phyloP scores from a whole-genome alignment of 2,113 vertebrate genomes.

The Oreotrochilus melanogaster region DNA sequence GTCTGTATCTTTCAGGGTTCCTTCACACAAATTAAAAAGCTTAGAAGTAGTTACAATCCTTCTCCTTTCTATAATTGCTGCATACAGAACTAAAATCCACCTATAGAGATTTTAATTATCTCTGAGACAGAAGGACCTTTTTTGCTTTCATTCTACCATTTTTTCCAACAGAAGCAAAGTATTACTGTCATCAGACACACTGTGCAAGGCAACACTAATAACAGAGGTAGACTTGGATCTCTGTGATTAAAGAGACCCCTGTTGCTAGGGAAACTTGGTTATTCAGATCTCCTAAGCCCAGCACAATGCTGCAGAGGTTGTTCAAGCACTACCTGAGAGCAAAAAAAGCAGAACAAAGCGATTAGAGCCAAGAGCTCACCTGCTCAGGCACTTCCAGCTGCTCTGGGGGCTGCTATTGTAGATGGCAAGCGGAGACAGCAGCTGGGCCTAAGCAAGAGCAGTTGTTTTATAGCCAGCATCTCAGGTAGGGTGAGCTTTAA shows the following conservation, averaged over 20 bases:
- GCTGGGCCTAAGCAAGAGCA: background rate
- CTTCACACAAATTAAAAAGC: constrained; percentile 29
- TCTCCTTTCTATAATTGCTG: background rate
- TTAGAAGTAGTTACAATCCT: background rate
- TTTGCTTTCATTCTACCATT: background rate
- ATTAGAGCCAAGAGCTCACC: background rate
- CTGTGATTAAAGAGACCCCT: constrained; percentile 6
- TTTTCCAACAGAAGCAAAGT: background rate
- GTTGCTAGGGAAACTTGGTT: constrained; percentile 57
- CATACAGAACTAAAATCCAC: background rate
- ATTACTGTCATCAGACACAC: background rate
- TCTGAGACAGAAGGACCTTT: background rate
- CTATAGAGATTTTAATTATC: constrained; percentile 12
- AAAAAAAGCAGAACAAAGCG: background rate
- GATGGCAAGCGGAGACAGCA: background rate
- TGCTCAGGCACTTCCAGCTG: background rate
- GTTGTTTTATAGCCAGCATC: background rate
- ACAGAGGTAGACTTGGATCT: background rate
- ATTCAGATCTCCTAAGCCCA: background rate
- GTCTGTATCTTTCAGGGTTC: constrained; percentile 12
- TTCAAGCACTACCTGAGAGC: constrained; percentile 3
- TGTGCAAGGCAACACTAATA: background rate
- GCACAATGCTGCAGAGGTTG: background rate
- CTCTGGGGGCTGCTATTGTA: background rate
- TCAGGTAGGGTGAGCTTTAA: background rate